phyloP scores from a whole-genome alignment of 2,797 vertebrate genomes.

The Acipenser transmontanus region DNA sequence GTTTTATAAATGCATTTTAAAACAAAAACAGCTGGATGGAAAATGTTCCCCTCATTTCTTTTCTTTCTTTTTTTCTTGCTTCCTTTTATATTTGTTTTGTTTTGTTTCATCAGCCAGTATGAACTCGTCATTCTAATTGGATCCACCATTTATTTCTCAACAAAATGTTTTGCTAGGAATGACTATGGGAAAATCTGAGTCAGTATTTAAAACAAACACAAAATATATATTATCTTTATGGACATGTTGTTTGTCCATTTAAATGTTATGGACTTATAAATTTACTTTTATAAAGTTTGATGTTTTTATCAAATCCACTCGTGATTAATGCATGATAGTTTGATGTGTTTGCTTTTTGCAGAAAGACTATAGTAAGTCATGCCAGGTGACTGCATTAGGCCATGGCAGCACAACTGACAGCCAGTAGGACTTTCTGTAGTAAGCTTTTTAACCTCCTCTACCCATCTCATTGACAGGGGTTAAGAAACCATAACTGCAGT shows the following conservation, averaged over 20 bases:
- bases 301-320: background rate
- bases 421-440: too few species aligned
- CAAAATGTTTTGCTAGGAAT: slow-evolving; percentile 31
- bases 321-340: slow-evolving; percentile 6
- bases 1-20: slow-evolving; percentile 53
- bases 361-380: background rate
- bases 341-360: background rate
- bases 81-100: slow-evolving; percentile 31
- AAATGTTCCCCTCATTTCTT: slow-evolving; percentile 23
- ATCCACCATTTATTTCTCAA: slow-evolving; percentile 31
- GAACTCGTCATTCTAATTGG: slow-evolving; percentile 42
- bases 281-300: background rate
- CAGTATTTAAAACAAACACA: background rate
- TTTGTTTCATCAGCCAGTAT: slow-evolving; percentile 41
- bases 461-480: too few species aligned
- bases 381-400: too few species aligned
- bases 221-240: slow-evolving; percentile 7
- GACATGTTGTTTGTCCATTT: background rate
- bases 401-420: too few species aligned
- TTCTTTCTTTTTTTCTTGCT: slow-evolving; percentile 24
- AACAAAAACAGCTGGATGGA: slow-evolving; percentile 59
- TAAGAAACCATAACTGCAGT: too few species aligned
- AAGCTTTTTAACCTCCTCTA: too few species aligned
- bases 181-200: slow-evolving; percentile 35
- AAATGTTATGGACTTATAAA: background rate